Evolutionary conservation across 2,888 invertebrate genomes (phyloP), one percentile per base, ranked within the genome.

Genomic region (Eurytoma californica): DNA sequence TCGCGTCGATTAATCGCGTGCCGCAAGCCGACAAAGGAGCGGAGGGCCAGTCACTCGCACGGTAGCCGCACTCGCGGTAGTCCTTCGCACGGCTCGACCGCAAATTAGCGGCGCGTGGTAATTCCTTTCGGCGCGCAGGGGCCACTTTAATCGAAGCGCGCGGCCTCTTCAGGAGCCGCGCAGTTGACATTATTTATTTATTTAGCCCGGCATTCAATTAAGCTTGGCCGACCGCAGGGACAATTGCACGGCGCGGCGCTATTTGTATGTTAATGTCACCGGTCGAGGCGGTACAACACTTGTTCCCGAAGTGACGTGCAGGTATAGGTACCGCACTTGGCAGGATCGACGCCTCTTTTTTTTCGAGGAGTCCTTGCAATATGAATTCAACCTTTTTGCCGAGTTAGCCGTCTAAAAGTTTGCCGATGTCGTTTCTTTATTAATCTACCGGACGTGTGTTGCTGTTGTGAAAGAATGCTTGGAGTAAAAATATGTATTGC

Each of bases 201-300:
- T 89, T 88, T 87, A 89, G 78, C 88, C 88, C 86, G 87, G 86
- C 89, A 89, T 90, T 89, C 89, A 89, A 89, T 89, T 89, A 89
- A 85, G 84, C 79, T 1, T 79, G 84, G 83, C 82, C 85, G 85
- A 90, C 89, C 89, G 86, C 89, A 89, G 86, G 87, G 86, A 86
- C 87, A 86, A 87, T 88, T 88, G 77, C 80, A 66, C 82, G 68
- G 75, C 80, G 74, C 80, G 73, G 68, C 72, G 74, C 83, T 82
- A 88, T 89, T 88, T 88, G 86, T 86, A 89, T 88, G 87, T 85
- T 88, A 89, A 89, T 89, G 85, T 83, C 30, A 30, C 30, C 30
- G 30, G 4, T 4, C 7, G 39, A 39, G 66, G 61, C 53, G 9
- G 30, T 4, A 55, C 5, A 4, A 39, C 39, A 39, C 39, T 39